Evolutionary conservation across 2,888 invertebrate species (phyloP).

Genomic region (Lycia hirtaria): DNA sequence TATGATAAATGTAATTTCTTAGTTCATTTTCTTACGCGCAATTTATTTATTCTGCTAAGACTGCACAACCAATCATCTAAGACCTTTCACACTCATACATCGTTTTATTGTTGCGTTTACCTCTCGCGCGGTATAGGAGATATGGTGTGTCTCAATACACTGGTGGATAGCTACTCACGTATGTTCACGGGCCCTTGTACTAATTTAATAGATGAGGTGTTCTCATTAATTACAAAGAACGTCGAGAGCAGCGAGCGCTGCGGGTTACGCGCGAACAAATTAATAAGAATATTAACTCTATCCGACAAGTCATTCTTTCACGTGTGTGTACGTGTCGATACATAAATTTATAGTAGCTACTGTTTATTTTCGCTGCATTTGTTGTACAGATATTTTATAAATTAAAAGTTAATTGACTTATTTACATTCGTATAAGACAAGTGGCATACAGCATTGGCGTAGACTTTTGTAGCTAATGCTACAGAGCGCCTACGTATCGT

Average conservation of each 20-base stretch:
- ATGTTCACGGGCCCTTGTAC: conserved; percentile 76
- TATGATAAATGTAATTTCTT: conserved; percentile 83
- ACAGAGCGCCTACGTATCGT: too few species aligned
- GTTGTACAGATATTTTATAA: background rate
- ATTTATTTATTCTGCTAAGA: conserved; percentile 81
- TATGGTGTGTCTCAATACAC: conserved; percentile 53
- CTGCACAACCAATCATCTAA: conserved; percentile 54
- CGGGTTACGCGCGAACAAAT: conserved; percentile 76
- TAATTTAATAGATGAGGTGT: conserved; percentile 86
- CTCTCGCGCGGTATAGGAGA: conserved; percentile 26
- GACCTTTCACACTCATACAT: conserved; percentile 47
- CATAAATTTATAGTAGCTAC: conserved; percentile 26
- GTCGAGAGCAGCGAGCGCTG: conserved; percentile 76
- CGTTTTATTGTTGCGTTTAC: conserved; percentile 23
- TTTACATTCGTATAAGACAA: too few species aligned
- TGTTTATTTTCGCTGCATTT: conserved; percentile 23
- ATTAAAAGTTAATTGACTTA: too few species aligned
- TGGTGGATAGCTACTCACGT: conserved; percentile 66
- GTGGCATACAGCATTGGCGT: too few species aligned
- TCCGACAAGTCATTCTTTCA: conserved; percentile 81
- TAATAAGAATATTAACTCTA: conserved; percentile 83
- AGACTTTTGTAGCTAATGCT: too few species aligned
- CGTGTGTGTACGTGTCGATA: conserved; percentile 41
- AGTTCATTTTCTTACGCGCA: conserved; percentile 78
- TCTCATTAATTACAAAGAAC: conserved; percentile 84